Evolutionary conservation across 2,797 vertebrate genomes (phyloP).

Genomic region (Pterois miles): DNA sequence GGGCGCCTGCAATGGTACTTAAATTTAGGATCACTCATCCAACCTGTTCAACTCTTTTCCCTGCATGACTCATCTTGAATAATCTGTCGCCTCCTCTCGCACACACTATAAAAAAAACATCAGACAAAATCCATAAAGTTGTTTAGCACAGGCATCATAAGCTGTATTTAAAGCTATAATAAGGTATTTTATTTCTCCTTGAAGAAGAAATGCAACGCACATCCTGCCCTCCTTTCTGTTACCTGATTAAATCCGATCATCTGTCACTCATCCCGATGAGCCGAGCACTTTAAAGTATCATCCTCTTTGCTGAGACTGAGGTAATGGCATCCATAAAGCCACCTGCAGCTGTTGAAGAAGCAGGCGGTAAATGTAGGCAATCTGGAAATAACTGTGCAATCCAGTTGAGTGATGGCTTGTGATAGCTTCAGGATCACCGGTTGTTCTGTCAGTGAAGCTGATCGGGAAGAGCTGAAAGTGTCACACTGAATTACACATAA

Average conservation of each 20-base stretch:
- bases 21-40: slow-evolving; percentile 19
- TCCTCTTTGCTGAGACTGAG: background rate
- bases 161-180: slow-evolving; percentile 3
- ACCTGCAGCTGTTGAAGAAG: background rate
- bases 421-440: background rate
- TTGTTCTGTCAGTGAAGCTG: background rate
- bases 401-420: background rate
- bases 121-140: slow-evolving; percentile 14
- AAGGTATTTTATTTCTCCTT: background rate
- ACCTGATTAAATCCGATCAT: slow-evolving; percentile 6
- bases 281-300: background rate
- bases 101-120: slow-evolving; percentile 13
- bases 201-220: background rate
- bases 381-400: slow-evolving; percentile 3
- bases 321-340: background rate
- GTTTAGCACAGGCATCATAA: background rate
- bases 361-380: background rate
- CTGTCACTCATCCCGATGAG: slow-evolving; percentile 34
- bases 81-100: slow-evolving; percentile 9
- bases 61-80: slow-evolving; percentile 29
- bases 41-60: background rate
- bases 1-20: background rate
- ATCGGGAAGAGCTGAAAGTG: slow-evolving; percentile 11
- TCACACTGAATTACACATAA: background rate
- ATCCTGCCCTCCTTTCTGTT: background rate